phyloP scores from a whole-genome alignment of 1,140 invertebrate genomes.

The Drosophila bifasciata region DNA sequence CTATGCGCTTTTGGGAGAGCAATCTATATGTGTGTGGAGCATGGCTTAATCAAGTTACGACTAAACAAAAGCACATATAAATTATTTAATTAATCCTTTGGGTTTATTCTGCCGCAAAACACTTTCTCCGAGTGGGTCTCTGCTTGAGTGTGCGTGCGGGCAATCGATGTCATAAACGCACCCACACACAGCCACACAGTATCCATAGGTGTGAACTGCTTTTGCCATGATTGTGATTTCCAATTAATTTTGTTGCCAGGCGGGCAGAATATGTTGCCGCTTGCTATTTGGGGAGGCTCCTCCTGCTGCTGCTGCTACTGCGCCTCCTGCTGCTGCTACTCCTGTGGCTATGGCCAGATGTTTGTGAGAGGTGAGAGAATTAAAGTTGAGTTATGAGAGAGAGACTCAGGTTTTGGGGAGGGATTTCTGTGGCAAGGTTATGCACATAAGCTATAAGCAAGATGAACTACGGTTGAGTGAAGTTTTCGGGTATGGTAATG shows the following conservation, averaged over 20 bases:
- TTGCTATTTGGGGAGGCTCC: slow-evolving; percentile 37
- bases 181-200: slow-evolving; percentile 15
- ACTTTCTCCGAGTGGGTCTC: slow-evolving; percentile 10
- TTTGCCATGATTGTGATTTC: slow-evolving; percentile 68
- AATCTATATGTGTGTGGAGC: slow-evolving; percentile 34
- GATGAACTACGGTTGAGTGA: neutral
- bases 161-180: slow-evolving; percentile 79
- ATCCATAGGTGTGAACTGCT: slow-evolving; percentile 61
- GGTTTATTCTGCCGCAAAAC: slow-evolving; percentile 51
- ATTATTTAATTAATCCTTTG: slow-evolving; percentile 82
- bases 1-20: slow-evolving; percentile 40
- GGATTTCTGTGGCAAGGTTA: too few species aligned
- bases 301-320: neutral
- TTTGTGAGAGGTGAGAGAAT: neutral
- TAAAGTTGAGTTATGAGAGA: slow-evolving; percentile 1
- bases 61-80: slow-evolving; percentile 79
- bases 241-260: slow-evolving; percentile 55
- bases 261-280: slow-evolving; percentile 53
- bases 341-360: neutral
- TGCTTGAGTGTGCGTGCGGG: slow-evolving; percentile 59
- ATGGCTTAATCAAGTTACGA: slow-evolving; percentile 76
- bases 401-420: neutral
- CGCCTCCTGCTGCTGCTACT: neutral
- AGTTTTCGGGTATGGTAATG: slow-evolving; percentile 2
- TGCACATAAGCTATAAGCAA: slow-evolving; percentile 7